Evolutionary conservation across 2,113 vertebrate species (phyloP).

Genomic region (Cyprinus carpio): DNA sequence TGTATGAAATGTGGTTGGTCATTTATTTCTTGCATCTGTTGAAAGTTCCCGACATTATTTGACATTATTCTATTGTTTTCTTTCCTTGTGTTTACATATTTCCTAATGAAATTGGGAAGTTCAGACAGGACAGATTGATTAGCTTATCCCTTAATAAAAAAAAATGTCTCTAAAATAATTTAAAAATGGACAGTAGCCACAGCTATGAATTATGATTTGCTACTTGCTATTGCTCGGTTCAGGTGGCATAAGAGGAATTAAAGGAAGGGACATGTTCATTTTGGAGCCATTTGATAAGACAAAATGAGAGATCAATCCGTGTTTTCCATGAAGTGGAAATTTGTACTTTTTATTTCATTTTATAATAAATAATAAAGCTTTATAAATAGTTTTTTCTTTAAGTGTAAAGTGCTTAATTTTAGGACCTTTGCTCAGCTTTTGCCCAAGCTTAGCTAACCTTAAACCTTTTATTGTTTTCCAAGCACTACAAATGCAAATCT

Average conservation of each 20-base stretch:
- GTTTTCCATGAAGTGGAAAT: constrained; percentile 1
- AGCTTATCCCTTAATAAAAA: background rate
- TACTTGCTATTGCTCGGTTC: background rate
- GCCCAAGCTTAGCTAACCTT: too few species aligned
- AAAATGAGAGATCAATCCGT: background rate
- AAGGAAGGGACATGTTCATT: background rate
- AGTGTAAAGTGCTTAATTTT: too few species aligned
- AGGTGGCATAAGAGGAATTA: background rate
- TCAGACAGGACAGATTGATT: too few species aligned
- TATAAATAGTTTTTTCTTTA: too few species aligned
- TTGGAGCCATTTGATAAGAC: background rate
- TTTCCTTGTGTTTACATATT: background rate
- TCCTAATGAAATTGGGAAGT: too few species aligned
- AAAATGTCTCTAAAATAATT: background rate
- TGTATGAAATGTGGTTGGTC: background rate
- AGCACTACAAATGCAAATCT: background rate
- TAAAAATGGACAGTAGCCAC: background rate
- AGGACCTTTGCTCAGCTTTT: too few species aligned
- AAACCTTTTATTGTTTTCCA: background rate
- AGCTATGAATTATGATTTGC: background rate
- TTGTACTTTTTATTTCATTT: background rate
- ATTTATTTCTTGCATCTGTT: too few species aligned
- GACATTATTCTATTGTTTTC: background rate
- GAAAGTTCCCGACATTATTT: too few species aligned
- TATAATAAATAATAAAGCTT: too few species aligned